Percentiles rank a stretch among this genome's conserved stretches.
These are phyloP conservation scores for Prionailurus bengalensis DNA, from an alignment of 2,113 vertebrate genomes.

Conservation along the genomic window DNA sequence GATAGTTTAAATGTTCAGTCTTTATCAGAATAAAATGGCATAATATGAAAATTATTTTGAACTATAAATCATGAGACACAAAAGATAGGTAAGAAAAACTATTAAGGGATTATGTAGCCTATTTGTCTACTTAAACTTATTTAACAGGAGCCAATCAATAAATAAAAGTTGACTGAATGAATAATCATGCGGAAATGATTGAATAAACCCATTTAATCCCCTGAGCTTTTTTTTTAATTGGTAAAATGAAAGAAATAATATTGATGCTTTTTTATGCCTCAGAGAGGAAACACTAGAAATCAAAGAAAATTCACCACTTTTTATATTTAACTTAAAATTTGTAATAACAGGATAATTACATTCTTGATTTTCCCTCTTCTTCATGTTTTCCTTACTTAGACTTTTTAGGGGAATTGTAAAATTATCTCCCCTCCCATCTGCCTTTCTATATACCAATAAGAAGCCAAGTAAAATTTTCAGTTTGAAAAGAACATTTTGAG, in stretches of 20 bases:
- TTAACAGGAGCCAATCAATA: background rate
- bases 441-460: background rate
- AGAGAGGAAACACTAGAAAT: background rate
- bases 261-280: background rate
- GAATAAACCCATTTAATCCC: background rate
- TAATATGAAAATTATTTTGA: background rate
- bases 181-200: conserved; percentile 22
- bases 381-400: background rate
- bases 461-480: background rate
- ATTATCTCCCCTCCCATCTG: background rate
- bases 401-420: background rate
- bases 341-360: background rate
- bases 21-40: background rate
- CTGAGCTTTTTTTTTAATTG: background rate
- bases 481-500: conserved; percentile 14
- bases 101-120: background rate
- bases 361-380: background rate
- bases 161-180: background rate
- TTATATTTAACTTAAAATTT: conserved; percentile 1
- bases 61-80: background rate
- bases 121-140: background rate
- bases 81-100: background rate
- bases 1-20: background rate
- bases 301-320: background rate
- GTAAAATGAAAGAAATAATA: conserved; percentile 13